Conservation (phyloP, 1,140 invertebrate genomes). For the Stegodyphus mimosarum region DNA sequence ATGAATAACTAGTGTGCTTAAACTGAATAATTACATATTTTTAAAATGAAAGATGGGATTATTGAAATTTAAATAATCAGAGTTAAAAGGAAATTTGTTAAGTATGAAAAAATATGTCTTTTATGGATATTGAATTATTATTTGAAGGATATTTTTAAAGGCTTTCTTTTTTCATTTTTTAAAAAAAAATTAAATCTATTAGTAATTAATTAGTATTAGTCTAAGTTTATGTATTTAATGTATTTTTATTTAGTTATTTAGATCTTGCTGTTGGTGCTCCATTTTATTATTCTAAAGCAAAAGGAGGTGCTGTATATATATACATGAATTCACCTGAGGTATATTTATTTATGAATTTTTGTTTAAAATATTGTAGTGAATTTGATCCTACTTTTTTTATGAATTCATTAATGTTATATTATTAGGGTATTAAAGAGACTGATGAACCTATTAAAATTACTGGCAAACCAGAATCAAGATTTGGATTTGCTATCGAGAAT, state of each 20-base stretch:
- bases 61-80: too few relatives aligned
- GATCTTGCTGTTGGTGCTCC: conserved; percentile 92
- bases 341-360: not conserved
- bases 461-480: conserved; percentile 81
- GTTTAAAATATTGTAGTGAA: not conserved
- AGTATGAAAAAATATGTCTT: too few relatives aligned
- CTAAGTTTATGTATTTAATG: too few relatives aligned
- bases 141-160: too few relatives aligned
- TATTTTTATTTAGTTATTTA: conserved; percentile 73
- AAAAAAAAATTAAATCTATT: too few relatives aligned
- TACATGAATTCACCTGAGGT: conserved; percentile 75
- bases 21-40: too few relatives aligned
- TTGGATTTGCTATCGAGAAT: conserved; percentile 86
- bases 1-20: too few relatives aligned
- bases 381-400: not conserved
- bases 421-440: conserved; percentile 18
- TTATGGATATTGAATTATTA: too few relatives aligned
- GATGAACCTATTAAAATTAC: conserved; percentile 70
- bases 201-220: too few relatives aligned
- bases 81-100: too few relatives aligned
- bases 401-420: not conserved
- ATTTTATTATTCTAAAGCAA: conserved; percentile 85
- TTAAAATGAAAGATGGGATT: too few relatives aligned
- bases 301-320: conserved; percentile 90
- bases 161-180: too few relatives aligned